These are phyloP conservation scores for Platalea minor DNA, from an alignment of 2,797 vertebrate species.

Conservation along the genomic window DNA sequence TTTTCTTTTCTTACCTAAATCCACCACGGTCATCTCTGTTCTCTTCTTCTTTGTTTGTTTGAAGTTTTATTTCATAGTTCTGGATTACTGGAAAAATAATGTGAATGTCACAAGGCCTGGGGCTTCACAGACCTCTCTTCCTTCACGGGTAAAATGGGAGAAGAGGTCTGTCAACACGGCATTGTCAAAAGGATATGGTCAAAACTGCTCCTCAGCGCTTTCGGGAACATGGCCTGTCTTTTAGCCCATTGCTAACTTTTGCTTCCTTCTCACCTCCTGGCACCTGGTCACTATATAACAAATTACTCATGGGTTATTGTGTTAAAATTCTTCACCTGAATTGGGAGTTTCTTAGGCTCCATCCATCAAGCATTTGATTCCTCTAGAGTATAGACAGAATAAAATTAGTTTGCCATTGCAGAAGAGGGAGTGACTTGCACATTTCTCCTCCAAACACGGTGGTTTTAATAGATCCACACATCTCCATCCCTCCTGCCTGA, in stretches of 20 bases:
- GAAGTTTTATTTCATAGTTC: not conserved
- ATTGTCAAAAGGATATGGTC: accelerated
- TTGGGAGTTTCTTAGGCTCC: slow-evolving; percentile 27
- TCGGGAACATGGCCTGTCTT: not conserved
- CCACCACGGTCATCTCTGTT: not conserved
- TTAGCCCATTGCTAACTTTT: not conserved
- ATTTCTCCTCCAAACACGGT: not conserved
- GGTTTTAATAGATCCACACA: not conserved
- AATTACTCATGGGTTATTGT: not conserved
- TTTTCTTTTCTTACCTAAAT: not conserved
- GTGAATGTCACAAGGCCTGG: not conserved
- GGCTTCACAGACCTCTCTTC: not conserved
- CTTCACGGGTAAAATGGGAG: not conserved
- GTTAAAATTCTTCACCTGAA: not conserved
- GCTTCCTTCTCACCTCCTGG: not conserved
- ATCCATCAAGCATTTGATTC: slow-evolving; percentile 25
- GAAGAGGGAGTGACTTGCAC: not conserved
- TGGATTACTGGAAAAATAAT: not conserved
- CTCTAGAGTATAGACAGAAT: not conserved
- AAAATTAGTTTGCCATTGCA: not conserved
- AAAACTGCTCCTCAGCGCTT: not conserved
- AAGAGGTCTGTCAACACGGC: not conserved
- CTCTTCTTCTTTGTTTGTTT: not conserved
- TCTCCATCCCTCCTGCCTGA: not conserved
- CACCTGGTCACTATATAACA: not conserved